Base-by-base conservation (phyloP, 2,888 invertebrate genomes). In the Oscheius sp. region DNA sequence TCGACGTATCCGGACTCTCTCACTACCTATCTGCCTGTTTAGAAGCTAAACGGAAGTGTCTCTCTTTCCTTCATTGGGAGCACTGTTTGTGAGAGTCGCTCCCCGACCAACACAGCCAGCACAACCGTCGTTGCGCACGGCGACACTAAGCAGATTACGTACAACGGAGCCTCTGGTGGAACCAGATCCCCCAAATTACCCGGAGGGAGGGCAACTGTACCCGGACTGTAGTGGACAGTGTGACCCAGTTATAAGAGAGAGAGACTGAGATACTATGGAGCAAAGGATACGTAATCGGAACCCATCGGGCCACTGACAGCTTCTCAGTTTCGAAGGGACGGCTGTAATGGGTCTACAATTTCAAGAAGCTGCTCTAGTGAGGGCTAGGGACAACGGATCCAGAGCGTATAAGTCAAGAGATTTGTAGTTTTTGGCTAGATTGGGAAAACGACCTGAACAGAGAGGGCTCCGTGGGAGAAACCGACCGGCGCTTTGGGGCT, bases 91-190 rank as follows among this genome's bases (percentile, higher is more conserved):
- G 60, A 37, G 32, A 33, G 35, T 37, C 33, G 60, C 10, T 4
- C 21, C 58, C 29, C 29, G 60, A 35, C n/a, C 10, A 29, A 11
- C 57, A 58, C 35, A 60, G 35, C 60, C 42, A 42, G 42, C 42
- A 42, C 21, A 7, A 3, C 42, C 42, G 42, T 42, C 42, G 7
- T 3, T 42, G 42, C 42, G 42, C 42, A 42, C 42, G 42, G 42
- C 35, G 60, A 60, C 60, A 60, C 60, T 60, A 60, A 60, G 60
- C 60, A 37, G 60, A 60, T 60, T 60, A 60, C 58, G 58, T 33
- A 33, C 33, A 58, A 29, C 32, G 35, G 60, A 29, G 60, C 60
- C 58, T 42, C 4, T 42, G 42, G 32, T 58, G 58, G 60, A 60
- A 60, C 60, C 37, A 60, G 60, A 60, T 60, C 60, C 21, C 21